These are phyloP conservation scores for Xenops minutus DNA, from an alignment of 2,797 vertebrate species.

Conservation along the genomic window DNA sequence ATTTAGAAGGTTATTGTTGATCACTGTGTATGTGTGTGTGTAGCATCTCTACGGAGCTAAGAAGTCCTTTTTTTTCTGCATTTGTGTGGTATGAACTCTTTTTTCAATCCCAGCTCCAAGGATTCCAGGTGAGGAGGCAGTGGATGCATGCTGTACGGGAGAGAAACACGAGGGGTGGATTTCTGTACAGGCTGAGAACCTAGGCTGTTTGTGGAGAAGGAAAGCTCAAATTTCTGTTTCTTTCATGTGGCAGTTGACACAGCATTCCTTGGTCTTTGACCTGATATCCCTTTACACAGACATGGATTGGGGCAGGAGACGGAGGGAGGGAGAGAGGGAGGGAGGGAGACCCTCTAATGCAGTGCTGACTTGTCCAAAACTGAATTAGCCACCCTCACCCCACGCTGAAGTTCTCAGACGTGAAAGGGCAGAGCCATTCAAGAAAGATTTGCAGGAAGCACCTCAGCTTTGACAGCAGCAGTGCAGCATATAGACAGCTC, in stretches of 20 bases:
- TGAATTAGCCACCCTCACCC: rapidly evolving
- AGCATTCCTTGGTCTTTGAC: neutral
- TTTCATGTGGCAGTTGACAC: neutral
- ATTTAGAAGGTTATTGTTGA: neutral
- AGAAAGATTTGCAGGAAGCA: neutral
- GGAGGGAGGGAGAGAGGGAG: no score
- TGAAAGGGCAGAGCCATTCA: neutral
- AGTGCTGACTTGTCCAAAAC: neutral
- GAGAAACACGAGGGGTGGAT: neutral
- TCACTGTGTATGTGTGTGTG: neutral
- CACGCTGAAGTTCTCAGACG: neutral
- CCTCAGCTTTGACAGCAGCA: neutral
- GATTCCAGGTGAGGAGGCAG: neutral
- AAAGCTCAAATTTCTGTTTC: neutral
- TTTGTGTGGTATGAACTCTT: neutral
- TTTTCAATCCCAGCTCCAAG: neutral
- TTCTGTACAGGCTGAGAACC: neutral
- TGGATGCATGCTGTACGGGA: neutral
- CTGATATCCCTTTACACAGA: neutral
- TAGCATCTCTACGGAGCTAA: neutral
- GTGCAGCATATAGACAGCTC: rapidly evolving
- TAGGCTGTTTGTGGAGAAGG: neutral
- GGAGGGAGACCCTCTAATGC: neutral
- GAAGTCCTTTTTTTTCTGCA: neutral
- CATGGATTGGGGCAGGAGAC: neutral